Evolutionary conservation across 2,888 invertebrate species (phyloP).

Genomic region (Frankliniella intonsa): DNA sequence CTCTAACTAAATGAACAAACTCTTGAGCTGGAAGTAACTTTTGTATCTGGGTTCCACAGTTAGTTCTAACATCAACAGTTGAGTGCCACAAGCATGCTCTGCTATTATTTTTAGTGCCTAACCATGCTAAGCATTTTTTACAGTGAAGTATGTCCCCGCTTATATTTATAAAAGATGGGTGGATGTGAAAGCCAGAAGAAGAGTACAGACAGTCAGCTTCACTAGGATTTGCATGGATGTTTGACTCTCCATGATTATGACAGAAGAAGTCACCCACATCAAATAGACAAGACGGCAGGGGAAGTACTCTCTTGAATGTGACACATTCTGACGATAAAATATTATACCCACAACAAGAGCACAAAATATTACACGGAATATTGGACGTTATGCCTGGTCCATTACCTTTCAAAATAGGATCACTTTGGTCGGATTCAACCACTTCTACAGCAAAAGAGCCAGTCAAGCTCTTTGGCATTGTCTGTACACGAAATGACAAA

Average conservation of each 20-base stretch:
- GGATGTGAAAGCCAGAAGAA: slow-evolving; percentile 53
- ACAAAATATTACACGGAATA: slow-evolving; percentile 37
- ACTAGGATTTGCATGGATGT: slow-evolving; percentile 33
- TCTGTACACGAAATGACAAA: slow-evolving; percentile 48
- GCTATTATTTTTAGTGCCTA: slow-evolving; percentile 50
- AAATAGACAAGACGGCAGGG: slow-evolving; percentile 56
- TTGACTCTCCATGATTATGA: slow-evolving; percentile 49
- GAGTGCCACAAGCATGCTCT: slow-evolving; percentile 56
- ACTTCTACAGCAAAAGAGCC: slow-evolving; percentile 39
- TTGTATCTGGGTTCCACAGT: background rate
- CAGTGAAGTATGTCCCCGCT: slow-evolving; percentile 53
- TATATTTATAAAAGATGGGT: slow-evolving; percentile 50
- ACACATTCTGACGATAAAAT: slow-evolving; percentile 41
- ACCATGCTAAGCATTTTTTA: slow-evolving; percentile 55
- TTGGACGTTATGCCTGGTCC: slow-evolving; percentile 35
- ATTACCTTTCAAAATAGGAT: background rate
- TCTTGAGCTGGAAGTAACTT: slow-evolving; percentile 45
- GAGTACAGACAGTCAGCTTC: slow-evolving; percentile 55
- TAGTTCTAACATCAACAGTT: slow-evolving; percentile 44
- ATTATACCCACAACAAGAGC: slow-evolving; percentile 46
- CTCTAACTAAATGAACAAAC: slow-evolving; percentile 53
- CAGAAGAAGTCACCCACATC: slow-evolving; percentile 65
- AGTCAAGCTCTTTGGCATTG: slow-evolving; percentile 48
- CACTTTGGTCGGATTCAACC: background rate
- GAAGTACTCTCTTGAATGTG: slow-evolving; percentile 56